Percentiles rank a stretch among this genome's conserved stretches.
These are phyloP conservation scores for Rhopalosiphum padi DNA, from an alignment of 1,140 invertebrate genomes.

Conservation along the genomic window DNA sequence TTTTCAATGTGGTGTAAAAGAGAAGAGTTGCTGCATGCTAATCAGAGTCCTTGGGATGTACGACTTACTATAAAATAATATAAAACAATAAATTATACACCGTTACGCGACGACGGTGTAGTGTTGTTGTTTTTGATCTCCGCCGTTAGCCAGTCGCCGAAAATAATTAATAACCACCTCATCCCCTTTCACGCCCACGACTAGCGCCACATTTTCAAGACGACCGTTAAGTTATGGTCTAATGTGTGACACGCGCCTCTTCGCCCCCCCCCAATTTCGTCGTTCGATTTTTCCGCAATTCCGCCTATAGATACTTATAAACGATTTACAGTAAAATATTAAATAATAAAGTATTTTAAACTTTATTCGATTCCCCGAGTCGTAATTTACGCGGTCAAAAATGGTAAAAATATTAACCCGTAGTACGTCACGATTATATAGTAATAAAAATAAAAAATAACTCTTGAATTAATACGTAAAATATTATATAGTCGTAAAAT, in stretches of 20 bases:
- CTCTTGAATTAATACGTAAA: neutral
- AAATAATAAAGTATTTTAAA: neutral
- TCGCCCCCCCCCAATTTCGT: neutral
- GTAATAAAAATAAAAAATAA: neutral
- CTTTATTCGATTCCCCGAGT: neutral
- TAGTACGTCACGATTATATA: neutral
- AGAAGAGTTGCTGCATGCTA: conserved; percentile 18
- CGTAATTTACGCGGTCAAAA: neutral
- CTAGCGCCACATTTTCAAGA: no score
- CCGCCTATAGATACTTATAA: neutral
- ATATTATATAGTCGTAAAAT: neutral
- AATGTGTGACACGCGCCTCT: no score
- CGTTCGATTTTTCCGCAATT: neutral
- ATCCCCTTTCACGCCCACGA: neutral
- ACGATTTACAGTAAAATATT: neutral
- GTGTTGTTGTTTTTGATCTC: neutral
- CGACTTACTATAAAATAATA: neutral
- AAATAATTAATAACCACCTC: neutral
- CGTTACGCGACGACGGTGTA: neutral
- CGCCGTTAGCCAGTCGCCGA: neutral
- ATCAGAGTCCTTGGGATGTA: neutral
- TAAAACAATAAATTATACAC: neutral
- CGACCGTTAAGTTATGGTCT: no score
- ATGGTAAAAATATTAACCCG: neutral
- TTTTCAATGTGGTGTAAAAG: neutral